Evolutionary conservation across 2,888 invertebrate species (phyloP), one percentile per base, ranked within the genome.

Genomic region (Lithophane leautieri): DNA sequence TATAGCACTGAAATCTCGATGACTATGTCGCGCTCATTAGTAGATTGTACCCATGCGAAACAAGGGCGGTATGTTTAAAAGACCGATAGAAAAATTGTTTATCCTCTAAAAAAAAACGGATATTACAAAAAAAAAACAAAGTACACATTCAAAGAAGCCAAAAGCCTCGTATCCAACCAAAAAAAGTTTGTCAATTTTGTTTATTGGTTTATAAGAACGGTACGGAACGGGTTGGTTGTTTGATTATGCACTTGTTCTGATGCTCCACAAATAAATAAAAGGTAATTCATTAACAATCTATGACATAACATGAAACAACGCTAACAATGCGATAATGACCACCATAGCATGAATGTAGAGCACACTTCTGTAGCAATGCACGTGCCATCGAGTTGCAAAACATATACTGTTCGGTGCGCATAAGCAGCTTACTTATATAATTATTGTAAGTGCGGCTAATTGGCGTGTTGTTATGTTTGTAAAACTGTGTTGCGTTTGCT

Each of bases 391-490:
- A 22, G 12, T 83, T 82, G 82, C 77, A 28, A 72, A 70, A 76
- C 52, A 52, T 62, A 75, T 34, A 67, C 42, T 73, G 16, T 54
- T 34, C 61, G 66, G 16, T 54, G 47, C 61, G 69, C 61, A 28
- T 67, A 50, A 14, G 14, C 40, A 70, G 6, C n/a, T 83, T 80
- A 9, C n/a, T 83, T 83, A 82, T 83, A 68, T 80, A 70, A 83
- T 70, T 76, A 56, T 34, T 42, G 63, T 75, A 68, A 44, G 78
- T 60, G 52, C 50, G 12, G 42, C 50, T 70, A 79, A 74, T 81
- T 73, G 58, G 56, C 9, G 14, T 58, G 60, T 70, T 56, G 50
- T 78, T 80, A 28, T 54, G 52, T 66, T 61, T 61, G 65, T 70
- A 52, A 52, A 25, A 25, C 19, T 52, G 4, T 70, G n/a, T 78